These are phyloP conservation scores for Penelope pileata DNA, from an alignment of 2,113 vertebrate species.

Conservation along the genomic window DNA sequence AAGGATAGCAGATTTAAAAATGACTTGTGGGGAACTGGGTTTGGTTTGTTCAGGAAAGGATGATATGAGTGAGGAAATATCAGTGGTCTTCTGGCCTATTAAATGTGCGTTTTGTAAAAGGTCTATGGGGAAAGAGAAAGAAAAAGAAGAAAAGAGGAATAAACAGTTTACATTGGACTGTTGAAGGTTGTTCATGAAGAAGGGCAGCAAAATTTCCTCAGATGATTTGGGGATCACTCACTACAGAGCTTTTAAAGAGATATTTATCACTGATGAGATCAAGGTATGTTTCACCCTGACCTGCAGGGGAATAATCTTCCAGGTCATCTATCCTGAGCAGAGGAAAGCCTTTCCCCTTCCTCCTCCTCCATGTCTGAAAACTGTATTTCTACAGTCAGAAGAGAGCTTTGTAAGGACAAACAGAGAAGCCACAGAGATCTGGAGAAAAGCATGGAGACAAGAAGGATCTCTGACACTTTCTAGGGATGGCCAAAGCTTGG, in stretches of 20 bases:
- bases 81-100: background rate
- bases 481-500: background rate
- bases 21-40: background rate
- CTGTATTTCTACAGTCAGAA: background rate
- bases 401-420: background rate
- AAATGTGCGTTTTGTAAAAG: too few species aligned
- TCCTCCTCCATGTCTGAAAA: background rate
- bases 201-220: background rate
- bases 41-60: background rate
- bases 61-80: background rate
- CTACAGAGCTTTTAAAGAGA: background rate
- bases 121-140: background rate
- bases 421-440: background rate
- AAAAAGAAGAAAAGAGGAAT: background rate
- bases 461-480: background rate
- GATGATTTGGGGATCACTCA: background rate
- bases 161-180: background rate
- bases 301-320: background rate
- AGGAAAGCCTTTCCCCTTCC: background rate
- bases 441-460: background rate
- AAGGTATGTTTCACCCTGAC: background rate
- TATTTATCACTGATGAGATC: background rate
- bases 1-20: slow-evolving; percentile 1
- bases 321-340: fast-evolving
- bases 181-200: background rate